These are phyloP conservation scores for Anorthoa munda DNA, from an alignment of 2,888 invertebrate genomes.

Conservation along the genomic window DNA sequence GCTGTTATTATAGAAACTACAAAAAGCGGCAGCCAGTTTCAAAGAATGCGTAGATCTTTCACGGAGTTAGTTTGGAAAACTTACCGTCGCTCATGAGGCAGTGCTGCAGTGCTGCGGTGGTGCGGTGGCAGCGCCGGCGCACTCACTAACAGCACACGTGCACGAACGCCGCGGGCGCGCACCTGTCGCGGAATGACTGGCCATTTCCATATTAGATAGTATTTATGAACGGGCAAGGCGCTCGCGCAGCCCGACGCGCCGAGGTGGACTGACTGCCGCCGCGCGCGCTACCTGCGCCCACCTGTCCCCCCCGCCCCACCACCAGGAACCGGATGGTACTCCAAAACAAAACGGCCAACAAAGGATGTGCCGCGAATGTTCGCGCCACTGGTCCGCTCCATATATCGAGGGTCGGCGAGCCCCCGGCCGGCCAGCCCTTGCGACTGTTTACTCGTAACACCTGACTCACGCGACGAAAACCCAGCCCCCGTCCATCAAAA, in stretches of 20 bases:
- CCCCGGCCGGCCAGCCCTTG: slow-evolving; percentile 73
- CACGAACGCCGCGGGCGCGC: slow-evolving; percentile 88
- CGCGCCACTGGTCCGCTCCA: slow-evolving; percentile 84
- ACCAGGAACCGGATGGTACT: slow-evolving; percentile 90
- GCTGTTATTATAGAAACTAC: slow-evolving; percentile 81
- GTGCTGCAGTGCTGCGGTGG: slow-evolving; percentile 71
- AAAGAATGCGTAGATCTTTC: slow-evolving; percentile 72
- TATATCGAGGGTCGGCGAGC: slow-evolving; percentile 72
- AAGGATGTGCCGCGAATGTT: slow-evolving; percentile 91
- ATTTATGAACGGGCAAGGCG: slow-evolving; percentile 82
- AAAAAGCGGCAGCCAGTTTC: slow-evolving; percentile 76
- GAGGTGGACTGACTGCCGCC: slow-evolving; percentile 86
- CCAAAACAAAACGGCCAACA: slow-evolving; percentile 91
- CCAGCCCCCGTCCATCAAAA: slow-evolving; percentile 66
- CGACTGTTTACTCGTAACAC: slow-evolving; percentile 82
- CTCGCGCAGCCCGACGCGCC: slow-evolving; percentile 87
- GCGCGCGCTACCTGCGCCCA: slow-evolving; percentile 89
- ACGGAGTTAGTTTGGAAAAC: slow-evolving; percentile 74
- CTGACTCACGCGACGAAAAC: slow-evolving; percentile 84
- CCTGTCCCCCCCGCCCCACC: slow-evolving; percentile 89
- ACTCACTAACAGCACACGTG: slow-evolving; percentile 91
- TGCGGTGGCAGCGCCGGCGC: slow-evolving; percentile 83
- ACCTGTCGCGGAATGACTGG: slow-evolving; percentile 90
- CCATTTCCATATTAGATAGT: slow-evolving; percentile 86
- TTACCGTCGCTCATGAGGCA: slow-evolving; percentile 78